Base-by-base conservation (phyloP, 1,140 invertebrate species). In the Anagrus nilaparvatae region DNA sequence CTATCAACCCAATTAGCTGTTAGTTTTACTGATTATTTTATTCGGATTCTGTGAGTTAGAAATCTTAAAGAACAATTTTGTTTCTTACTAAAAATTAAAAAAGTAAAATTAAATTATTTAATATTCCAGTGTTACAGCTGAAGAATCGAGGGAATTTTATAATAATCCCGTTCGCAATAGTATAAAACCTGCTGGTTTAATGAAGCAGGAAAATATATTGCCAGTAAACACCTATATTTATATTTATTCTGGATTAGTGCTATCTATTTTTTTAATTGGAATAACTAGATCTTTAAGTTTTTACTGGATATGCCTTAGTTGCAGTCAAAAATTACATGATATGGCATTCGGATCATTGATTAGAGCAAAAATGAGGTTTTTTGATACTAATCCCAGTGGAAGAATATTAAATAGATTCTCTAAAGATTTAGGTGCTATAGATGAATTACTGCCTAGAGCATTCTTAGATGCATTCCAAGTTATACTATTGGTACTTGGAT, bases 341-440 rank as follows among this genome's bases (percentile, higher is more conserved):
- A 60, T 54, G 18, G 78, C 83, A 69, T 86, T 86, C 55, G 51
- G 57, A 18, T 67, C 66, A 28, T 59, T 82, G 10, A 64, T 82
- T 3, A 55, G 61, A 30, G 64, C 70, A 0, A 55, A 43, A 9
- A 83, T 89, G 77, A 59, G 75, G 38, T 91, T 90, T 53, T 91
- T 87, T 47, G 81, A 89, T 47, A 74, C 70, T 0, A 89, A 83
- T 59, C 79, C 81, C 4, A 78, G 76, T 27, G 82, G 82, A 3
- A 59, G 81, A 32, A 82, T 84, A 14, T 57, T 86, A 3, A 86
- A 84, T 56, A 60, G 82, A 31, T 86, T 86, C 50, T 78, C 82
- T 2, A 85, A 84, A 62, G 83, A 86, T 47, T 75, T 84, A 56
- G 83, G 84, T 1, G 75, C 79, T 1, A 77, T 93, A 49, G 92